Percentiles rank a stretch among this genome's conserved stretches.
These are phyloP conservation scores for Edolisoma coerulescens DNA, from an alignment of 2,113 vertebrate species.

Conservation along the genomic window DNA sequence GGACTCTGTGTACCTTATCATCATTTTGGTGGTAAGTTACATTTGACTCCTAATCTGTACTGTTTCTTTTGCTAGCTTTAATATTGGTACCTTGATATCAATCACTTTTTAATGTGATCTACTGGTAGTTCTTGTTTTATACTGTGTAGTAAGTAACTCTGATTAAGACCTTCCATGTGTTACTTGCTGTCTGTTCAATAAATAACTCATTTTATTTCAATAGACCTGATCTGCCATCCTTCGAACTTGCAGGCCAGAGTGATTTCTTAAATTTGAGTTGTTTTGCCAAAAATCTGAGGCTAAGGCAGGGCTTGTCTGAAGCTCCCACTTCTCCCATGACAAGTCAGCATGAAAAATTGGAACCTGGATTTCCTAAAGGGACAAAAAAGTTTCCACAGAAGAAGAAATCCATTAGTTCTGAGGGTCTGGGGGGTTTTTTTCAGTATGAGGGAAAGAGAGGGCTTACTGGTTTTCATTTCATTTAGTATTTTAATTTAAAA, in stretches of 20 bases:
- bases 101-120: background rate
- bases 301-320: background rate
- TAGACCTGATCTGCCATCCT: background rate
- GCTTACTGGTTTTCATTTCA: background rate
- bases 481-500: background rate
- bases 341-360: background rate
- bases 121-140: background rate
- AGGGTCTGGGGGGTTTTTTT: background rate
- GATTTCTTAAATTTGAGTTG: background rate
- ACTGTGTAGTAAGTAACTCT: background rate
- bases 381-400: background rate
- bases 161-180: background rate
- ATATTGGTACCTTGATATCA: background rate
- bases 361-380: background rate
- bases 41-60: background rate
- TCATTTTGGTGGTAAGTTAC: background rate
- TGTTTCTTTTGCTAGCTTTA: background rate
- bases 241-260: background rate
- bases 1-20: background rate
- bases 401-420: background rate
- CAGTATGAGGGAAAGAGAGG: background rate
- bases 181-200: background rate
- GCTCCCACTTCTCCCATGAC: rapidly evolving
- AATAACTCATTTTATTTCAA: background rate
- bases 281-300: background rate